Conservation (phyloP, 2,797 vertebrate species). For the Lateolabrax maculatus region DNA sequence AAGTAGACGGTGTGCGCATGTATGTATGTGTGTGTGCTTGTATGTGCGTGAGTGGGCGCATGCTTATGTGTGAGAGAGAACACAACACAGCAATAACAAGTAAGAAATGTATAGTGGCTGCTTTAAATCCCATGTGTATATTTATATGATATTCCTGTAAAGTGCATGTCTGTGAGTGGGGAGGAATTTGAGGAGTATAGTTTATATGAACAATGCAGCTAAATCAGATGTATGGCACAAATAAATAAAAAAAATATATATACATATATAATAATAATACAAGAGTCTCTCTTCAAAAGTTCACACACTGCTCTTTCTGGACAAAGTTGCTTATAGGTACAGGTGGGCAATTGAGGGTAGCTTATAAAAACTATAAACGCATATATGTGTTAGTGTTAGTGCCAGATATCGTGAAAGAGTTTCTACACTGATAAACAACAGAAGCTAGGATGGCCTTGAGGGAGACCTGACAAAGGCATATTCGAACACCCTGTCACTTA, state of each 20-base stretch:
- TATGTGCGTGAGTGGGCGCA: background rate
- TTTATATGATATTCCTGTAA: conserved; percentile 24
- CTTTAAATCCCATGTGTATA: conserved; percentile 39
- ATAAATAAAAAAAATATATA: background rate
- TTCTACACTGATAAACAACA: conserved; percentile 39
- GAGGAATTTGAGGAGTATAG: background rate
- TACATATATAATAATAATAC: background rate
- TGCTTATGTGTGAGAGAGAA: conserved; percentile 26
- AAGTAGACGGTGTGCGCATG: conserved; percentile 61
- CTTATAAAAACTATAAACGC: conserved; percentile 8
- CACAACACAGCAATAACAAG: conserved; percentile 36
- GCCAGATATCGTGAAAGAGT: conserved; percentile 49
- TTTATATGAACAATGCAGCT: background rate
- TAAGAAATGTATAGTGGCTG: conserved; percentile 40
- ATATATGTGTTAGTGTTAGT: conserved; percentile 10
- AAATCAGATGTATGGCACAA: background rate
- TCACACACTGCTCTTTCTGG: background rate
- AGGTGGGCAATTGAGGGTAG: background rate
- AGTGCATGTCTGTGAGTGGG: background rate
- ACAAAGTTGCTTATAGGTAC: background rate
- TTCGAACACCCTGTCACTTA: conserved; percentile 50
- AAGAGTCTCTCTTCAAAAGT: background rate
- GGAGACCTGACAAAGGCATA: conserved; percentile 53
- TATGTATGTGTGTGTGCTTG: conserved; percentile 29
- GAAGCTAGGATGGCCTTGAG: conserved; percentile 44